phyloP scores from a whole-genome alignment of 2,888 invertebrate species.

The Meloe dianella region DNA sequence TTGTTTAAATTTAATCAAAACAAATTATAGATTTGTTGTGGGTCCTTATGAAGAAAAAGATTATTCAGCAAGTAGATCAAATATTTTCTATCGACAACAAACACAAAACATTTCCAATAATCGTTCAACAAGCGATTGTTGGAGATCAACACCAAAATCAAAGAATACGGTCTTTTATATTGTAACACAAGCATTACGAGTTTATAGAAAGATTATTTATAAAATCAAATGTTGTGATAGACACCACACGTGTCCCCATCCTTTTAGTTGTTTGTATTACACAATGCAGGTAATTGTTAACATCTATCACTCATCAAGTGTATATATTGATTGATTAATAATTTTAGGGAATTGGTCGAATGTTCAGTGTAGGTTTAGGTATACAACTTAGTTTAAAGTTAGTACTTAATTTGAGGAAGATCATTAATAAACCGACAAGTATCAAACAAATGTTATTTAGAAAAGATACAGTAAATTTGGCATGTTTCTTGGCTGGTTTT shows the following conservation, averaged over 20 bases:
- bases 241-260: slow-evolving; percentile 67
- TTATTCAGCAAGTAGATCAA: slow-evolving; percentile 49
- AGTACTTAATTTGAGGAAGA: slow-evolving; percentile 63
- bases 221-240: slow-evolving; percentile 61
- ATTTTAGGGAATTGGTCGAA: slow-evolving; percentile 64
- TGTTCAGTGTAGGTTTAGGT: slow-evolving; percentile 68
- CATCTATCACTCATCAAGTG: too few species aligned
- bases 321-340: slow-evolving; percentile 13
- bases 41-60: slow-evolving; percentile 67
- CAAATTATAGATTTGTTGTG: slow-evolving; percentile 65
- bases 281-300: slow-evolving; percentile 60
- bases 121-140: slow-evolving; percentile 39
- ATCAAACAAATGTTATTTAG: slow-evolving; percentile 63
- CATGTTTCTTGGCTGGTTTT: slow-evolving; percentile 73
- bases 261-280: slow-evolving; percentile 68
- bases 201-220: slow-evolving; percentile 59
- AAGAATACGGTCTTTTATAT: slow-evolving; percentile 55
- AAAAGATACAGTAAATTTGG: slow-evolving; percentile 66
- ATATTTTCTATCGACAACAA: slow-evolving; percentile 49
- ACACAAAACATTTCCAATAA: slow-evolving; percentile 45
- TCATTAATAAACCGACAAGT: slow-evolving; percentile 62
- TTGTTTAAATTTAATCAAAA: slow-evolving; percentile 8
- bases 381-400: slow-evolving; percentile 67
- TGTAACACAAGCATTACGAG: slow-evolving; percentile 57
- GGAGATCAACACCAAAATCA: slow-evolving; percentile 41